Evolutionary conservation across 2,888 invertebrate species (phyloP).

Genomic region (Didymodactylos carnosus): DNA sequence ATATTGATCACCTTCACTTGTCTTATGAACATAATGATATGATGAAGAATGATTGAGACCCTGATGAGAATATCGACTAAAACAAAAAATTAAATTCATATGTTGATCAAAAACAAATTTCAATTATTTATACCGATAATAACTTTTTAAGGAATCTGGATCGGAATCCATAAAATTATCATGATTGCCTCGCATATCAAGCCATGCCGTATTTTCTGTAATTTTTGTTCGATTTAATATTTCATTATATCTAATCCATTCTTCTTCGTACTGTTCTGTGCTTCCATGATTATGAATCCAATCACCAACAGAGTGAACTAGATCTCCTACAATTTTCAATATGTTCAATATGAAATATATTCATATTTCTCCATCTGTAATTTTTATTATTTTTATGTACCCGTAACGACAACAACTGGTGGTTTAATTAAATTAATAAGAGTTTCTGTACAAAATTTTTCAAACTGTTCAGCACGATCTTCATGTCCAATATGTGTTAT

Average conservation of each 20-base stretch:
- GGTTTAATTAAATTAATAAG: neutral
- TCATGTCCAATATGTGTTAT: neutral
- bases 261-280: conserved; percentile 49
- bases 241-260: conserved; percentile 59
- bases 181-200: conserved; percentile 77
- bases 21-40: conserved; percentile 1
- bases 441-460: neutral
- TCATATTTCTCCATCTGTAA: too few relatives aligned
- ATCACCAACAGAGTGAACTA: neutral
- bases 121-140: neutral
- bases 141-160: neutral
- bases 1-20: conserved; percentile 42
- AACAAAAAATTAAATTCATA: neutral
- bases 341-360: neutral
- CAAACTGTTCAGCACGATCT: neutral
- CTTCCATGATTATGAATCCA: neutral
- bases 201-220: conserved; percentile 52
- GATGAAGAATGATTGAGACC: conserved; percentile 42
- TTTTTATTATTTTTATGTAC: too few relatives aligned
- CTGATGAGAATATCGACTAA: conserved; percentile 56
- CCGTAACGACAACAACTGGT: neutral
- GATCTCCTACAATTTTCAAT: neutral
- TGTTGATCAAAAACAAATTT: neutral
- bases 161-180: conserved; percentile 12
- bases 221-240: conserved; percentile 49